Evolutionary conservation across 2,797 vertebrate genomes (phyloP).

Genomic region (Vipera ursinii): DNA sequence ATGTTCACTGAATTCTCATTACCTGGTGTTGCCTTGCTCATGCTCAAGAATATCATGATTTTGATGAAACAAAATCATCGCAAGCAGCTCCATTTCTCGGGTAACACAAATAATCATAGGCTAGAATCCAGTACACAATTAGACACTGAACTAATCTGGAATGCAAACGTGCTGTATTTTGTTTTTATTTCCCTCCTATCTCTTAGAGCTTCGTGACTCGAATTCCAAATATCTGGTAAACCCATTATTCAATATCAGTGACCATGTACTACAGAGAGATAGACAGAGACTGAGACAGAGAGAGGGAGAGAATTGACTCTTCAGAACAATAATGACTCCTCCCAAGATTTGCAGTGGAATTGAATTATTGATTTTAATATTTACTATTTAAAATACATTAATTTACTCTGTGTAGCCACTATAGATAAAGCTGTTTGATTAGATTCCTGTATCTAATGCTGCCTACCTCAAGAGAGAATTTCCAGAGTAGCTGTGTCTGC

Average conservation of each 20-base stretch:
- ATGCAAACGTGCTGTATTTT: slow-evolving; percentile 26
- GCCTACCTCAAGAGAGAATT: neutral
- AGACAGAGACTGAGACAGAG: too few species aligned
- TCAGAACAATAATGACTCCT: neutral
- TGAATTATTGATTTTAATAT: neutral
- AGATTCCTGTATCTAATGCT: neutral
- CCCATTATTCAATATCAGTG: neutral
- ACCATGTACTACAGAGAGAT: neutral
- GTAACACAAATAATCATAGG: slow-evolving; percentile 39
- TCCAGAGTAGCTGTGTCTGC: neutral
- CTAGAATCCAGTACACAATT: neutral
- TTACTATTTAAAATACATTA: neutral
- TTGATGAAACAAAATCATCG: slow-evolving; percentile 70
- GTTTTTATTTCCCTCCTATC: slow-evolving; percentile 25
- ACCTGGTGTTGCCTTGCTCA: slow-evolving; percentile 70
- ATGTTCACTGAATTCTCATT: slow-evolving; percentile 68
- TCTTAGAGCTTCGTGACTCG: slow-evolving; percentile 16
- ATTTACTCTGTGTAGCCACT: neutral
- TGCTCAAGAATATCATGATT: slow-evolving; percentile 65
- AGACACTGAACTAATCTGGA: neutral
- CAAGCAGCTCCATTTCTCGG: slow-evolving; percentile 60
- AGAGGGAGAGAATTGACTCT: neutral
- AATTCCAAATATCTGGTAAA: neutral
- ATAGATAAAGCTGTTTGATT: neutral
- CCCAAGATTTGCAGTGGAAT: neutral